These are phyloP conservation scores for Seriola quinqueradiata DNA, from an alignment of 2,113 vertebrate species.

Conservation along the genomic window DNA sequence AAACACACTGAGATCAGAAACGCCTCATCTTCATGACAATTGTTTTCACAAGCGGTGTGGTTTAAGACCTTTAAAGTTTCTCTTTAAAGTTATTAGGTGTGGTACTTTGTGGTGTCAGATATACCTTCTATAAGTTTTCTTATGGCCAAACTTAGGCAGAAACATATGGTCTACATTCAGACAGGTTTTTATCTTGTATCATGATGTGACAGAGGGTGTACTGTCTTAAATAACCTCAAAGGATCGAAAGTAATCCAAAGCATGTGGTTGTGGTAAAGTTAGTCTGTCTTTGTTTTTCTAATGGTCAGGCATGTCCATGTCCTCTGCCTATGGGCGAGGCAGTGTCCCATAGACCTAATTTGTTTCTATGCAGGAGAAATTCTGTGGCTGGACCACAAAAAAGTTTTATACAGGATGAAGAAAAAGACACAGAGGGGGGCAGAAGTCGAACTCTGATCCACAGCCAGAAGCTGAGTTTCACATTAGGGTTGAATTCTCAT, in stretches of 20 bases:
- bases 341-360: constrained; percentile 20
- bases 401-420: no score
- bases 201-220: constrained; percentile 17
- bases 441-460: background rate
- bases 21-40: constrained; percentile 18
- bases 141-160: constrained; percentile 23
- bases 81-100: constrained; percentile 37
- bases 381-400: background rate
- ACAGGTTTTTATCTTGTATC: constrained; percentile 37
- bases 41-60: constrained; percentile 53
- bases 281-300: constrained; percentile 39
- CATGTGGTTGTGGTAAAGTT: constrained; percentile 36
- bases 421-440: no score
- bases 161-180: constrained; percentile 65
- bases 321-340: background rate
- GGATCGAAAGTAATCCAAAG: constrained; percentile 25
- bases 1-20: constrained; percentile 47
- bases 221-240: constrained; percentile 42
- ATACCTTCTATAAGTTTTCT: constrained; percentile 39
- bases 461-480: no score
- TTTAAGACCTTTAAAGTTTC: constrained; percentile 37
- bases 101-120: constrained; percentile 52
- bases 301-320: constrained; percentile 4
- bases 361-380: background rate
- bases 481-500: no score